Evolutionary conservation across 30 jellyfish, hydroid and myxozoan genomes (phyloP).

Genomic region (Morbakka virulenta): DNA sequence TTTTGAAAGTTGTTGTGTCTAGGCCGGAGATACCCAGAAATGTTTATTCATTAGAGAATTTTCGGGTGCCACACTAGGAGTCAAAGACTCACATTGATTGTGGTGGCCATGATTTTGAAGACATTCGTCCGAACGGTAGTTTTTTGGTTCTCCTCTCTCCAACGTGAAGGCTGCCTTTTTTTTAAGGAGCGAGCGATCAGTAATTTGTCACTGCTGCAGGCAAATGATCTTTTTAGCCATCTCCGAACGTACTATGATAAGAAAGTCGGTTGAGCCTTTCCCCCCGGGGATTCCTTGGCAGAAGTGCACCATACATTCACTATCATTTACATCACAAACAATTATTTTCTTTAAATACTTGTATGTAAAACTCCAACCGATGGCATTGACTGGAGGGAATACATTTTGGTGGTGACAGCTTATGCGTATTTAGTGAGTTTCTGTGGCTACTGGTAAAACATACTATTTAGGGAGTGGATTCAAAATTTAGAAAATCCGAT

Average conservation of each 20-base stretch:
- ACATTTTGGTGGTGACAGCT: conserved; percentile 54
- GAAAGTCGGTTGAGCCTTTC: background rate
- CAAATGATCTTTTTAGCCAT: conserved; percentile 16
- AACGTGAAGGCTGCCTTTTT: too few relatives aligned
- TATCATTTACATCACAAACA: conserved; percentile 28
- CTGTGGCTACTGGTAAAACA: conserved; percentile 45
- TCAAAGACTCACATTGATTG: too few relatives aligned
- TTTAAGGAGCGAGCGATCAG: too few relatives aligned
- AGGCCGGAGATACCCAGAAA: too few relatives aligned
- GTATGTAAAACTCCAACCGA: conserved; percentile 43
- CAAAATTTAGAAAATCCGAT: conserved; percentile 59
- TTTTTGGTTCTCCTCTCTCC: too few relatives aligned
- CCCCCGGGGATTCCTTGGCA: conserved; percentile 36
- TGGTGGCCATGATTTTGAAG: too few relatives aligned
- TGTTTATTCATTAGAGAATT: too few relatives aligned
- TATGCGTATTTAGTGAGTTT: conserved; percentile 70
- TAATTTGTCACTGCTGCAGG: conserved; percentile 54
- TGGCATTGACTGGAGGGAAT: conserved; percentile 25
- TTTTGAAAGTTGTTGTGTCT: too few relatives aligned
- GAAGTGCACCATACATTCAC: conserved; percentile 56
- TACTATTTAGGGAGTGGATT: conserved; percentile 66
- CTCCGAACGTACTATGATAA: conserved; percentile 1
- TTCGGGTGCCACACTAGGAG: too few relatives aligned
- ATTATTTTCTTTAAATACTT: conserved; percentile 23
- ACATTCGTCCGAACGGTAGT: too few relatives aligned